Percentiles rank a stretch among this genome's conserved stretches.
Evolutionary conservation across 2,797 vertebrate genomes (phyloP).

Genomic region (Halcyon badia): DNA sequence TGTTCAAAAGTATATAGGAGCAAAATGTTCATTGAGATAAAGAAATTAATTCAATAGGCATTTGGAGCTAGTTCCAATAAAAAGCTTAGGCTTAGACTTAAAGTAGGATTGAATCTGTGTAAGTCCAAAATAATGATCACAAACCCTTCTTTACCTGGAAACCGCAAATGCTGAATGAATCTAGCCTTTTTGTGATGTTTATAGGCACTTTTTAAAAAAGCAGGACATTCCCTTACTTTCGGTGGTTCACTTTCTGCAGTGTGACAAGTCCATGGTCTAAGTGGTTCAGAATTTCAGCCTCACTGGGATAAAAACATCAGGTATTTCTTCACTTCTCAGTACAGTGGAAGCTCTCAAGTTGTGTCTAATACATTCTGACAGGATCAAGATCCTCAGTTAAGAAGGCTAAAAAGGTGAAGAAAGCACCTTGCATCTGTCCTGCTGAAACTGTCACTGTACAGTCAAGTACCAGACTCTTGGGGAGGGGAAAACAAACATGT

Average conservation of each 20-base stretch:
- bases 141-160: neutral
- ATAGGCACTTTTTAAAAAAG: neutral
- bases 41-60: neutral
- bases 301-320: neutral
- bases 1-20: neutral
- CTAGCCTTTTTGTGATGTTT: neutral
- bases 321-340: neutral
- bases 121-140: neutral
- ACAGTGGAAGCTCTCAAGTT: neutral
- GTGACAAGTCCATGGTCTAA: neutral
- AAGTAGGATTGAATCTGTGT: neutral
- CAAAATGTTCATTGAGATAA: neutral
- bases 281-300: neutral
- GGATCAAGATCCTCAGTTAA: neutral
- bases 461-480: neutral
- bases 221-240: neutral
- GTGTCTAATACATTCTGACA: neutral
- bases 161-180: neutral
- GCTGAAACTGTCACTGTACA: neutral
- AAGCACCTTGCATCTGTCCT: neutral
- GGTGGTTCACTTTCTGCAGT: neutral
- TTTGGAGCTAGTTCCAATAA: slow-evolving; percentile 16
- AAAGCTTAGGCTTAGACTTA: slow-evolving; percentile 32
- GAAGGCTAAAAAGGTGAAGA: neutral
- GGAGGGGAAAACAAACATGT: neutral